A percentile compares a stretch with the other conserved stretches of the same genome.
Conservation (phyloP, 2,113 vertebrate genomes). For the Perognathus longimembris region DNA sequence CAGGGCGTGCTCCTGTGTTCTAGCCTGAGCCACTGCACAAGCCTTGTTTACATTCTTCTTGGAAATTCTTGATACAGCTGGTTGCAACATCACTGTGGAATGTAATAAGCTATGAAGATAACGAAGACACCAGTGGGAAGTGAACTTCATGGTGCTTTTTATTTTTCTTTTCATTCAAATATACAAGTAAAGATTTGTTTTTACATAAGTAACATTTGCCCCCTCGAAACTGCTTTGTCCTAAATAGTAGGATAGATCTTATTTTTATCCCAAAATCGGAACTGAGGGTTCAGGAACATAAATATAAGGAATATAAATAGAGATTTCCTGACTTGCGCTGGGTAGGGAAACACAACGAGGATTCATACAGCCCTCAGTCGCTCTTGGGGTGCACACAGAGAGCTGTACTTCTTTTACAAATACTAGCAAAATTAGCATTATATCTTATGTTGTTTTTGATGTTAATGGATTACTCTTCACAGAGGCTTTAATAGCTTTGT, state of each 20-base stretch:
- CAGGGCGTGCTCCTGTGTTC: background rate
- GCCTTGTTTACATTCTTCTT: slow-evolving; percentile 65
- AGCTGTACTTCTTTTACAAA: slow-evolving; percentile 51
- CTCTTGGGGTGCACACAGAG: slow-evolving; percentile 65
- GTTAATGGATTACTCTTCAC: background rate
- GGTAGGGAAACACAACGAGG: slow-evolving; percentile 69
- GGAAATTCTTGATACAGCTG: slow-evolving; percentile 43
- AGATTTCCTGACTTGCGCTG: slow-evolving; percentile 64
- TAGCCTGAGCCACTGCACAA: background rate
- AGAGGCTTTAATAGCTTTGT: background rate
- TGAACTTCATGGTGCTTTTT: background rate
- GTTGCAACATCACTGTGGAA: slow-evolving; percentile 58
- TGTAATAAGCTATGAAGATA: slow-evolving; percentile 66
- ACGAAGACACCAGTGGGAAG: slow-evolving; percentile 48
- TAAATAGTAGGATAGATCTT: slow-evolving; percentile 41
- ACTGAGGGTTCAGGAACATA: slow-evolving; percentile 72
- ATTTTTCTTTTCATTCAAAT: background rate
- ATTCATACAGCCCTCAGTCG: slow-evolving; percentile 58
- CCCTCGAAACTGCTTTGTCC: slow-evolving; percentile 43
- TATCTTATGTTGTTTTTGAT: slow-evolving; percentile 25
- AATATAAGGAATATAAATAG: slow-evolving; percentile 83
- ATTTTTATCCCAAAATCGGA: slow-evolving; percentile 66
- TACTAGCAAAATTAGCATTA: slow-evolving; percentile 31
- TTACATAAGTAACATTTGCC: slow-evolving; percentile 63
- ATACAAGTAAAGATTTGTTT: slow-evolving; percentile 37